Evolutionary conservation across 2,888 invertebrate genomes (phyloP).

Genomic region (Trichopria drosophilae): DNA sequence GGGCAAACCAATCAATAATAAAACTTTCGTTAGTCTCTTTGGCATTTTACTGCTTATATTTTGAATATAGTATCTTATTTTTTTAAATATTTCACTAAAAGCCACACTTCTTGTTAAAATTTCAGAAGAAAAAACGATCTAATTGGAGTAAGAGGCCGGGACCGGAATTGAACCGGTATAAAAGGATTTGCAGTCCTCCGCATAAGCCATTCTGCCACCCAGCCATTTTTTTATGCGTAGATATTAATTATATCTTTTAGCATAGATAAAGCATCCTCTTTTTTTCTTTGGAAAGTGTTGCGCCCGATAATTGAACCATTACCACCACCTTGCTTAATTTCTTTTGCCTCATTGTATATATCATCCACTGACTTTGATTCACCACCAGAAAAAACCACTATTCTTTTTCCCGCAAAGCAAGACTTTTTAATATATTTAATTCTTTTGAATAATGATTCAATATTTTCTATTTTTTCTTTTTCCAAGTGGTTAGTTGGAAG

Average conservation of each 20-base stretch:
- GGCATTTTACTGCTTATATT: too few relatives aligned
- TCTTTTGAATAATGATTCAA: slow-evolving; percentile 14
- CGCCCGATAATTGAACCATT: slow-evolving; percentile 18
- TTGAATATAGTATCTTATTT: too few relatives aligned
- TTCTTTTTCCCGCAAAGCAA: slow-evolving; percentile 15
- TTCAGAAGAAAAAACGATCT: slow-evolving; percentile 14
- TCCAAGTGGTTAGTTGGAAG: slow-evolving; percentile 17
- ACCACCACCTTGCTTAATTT: slow-evolving; percentile 14
- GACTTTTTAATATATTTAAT: slow-evolving; percentile 12
- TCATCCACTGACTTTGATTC: slow-evolving; percentile 8
- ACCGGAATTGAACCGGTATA: slow-evolving; percentile 17
- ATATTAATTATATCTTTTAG: slow-evolving; percentile 16
- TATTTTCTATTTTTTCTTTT: slow-evolving; percentile 16
- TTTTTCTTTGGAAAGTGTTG: slow-evolving; percentile 16
- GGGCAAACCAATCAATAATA: too few relatives aligned
- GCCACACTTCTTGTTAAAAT: slow-evolving; percentile 9
- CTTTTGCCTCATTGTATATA: slow-evolving; percentile 10
- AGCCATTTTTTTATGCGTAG: slow-evolving; percentile 18
- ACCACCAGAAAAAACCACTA: slow-evolving; percentile 18
- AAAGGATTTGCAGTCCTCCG: slow-evolving; percentile 17
- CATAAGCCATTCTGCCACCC: slow-evolving; percentile 18
- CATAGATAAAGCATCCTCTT: slow-evolving; percentile 16
- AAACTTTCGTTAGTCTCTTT: too few relatives aligned
- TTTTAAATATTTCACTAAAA: too few relatives aligned
- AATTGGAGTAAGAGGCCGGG: slow-evolving; percentile 12